Evolutionary conservation across 2,888 invertebrate genomes (phyloP).

Genomic region (Eupithecia pulchellata): DNA sequence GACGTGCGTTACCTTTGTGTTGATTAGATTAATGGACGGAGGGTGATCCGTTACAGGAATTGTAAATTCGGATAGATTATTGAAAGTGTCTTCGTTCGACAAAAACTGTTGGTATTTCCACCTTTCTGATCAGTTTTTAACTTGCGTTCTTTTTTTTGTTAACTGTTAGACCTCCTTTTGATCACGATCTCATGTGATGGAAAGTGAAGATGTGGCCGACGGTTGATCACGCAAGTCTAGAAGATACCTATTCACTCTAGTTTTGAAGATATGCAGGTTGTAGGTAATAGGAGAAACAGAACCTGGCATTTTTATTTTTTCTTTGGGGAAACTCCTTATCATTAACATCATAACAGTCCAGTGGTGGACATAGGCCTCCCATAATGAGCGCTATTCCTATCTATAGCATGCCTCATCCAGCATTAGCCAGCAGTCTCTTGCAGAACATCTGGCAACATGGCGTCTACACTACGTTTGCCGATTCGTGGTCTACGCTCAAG

Average conservation of each 20-base stretch:
- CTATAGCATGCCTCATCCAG: neutral
- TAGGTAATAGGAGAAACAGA: too few relatives aligned
- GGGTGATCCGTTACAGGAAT: constrained; percentile 17
- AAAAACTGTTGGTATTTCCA: neutral
- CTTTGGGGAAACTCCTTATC: neutral
- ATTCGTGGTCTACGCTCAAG: neutral
- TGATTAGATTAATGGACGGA: constrained; percentile 68
- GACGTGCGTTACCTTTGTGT: constrained; percentile 61
- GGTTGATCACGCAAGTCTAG: too few relatives aligned
- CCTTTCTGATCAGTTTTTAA: too few relatives aligned
- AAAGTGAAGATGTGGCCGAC: too few relatives aligned
- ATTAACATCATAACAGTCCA: neutral
- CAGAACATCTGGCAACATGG: neutral
- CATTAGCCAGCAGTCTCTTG: neutral
- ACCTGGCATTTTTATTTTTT: too few relatives aligned
- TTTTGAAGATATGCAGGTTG: too few relatives aligned
- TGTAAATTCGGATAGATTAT: constrained; percentile 7
- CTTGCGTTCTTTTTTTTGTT: too few relatives aligned
- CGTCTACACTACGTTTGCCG: neutral
- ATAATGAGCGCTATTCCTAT: neutral
- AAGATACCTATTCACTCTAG: too few relatives aligned
- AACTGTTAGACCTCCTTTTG: too few relatives aligned
- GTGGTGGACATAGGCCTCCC: neutral
- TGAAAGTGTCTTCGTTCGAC: neutral
- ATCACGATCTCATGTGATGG: too few relatives aligned